Evolutionary conservation across 2,888 invertebrate species (phyloP).

Genomic region (Neria commutata): DNA sequence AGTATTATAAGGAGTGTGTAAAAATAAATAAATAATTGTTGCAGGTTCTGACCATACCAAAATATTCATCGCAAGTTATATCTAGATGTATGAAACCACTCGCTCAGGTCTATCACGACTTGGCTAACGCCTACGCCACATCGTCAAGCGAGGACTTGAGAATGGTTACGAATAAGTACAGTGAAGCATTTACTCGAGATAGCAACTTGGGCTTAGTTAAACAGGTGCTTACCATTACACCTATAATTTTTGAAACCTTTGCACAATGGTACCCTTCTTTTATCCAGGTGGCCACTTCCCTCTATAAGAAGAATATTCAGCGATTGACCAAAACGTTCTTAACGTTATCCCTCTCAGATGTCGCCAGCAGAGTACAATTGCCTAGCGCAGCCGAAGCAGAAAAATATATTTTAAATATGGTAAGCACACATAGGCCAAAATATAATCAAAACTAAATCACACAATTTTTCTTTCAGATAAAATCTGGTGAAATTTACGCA

Average conservation of each 20-base stretch:
- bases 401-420: constrained; percentile 93
- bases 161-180: constrained; percentile 75
- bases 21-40: not conserved
- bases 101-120: constrained; percentile 86
- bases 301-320: constrained; percentile 96
- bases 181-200: constrained; percentile 80
- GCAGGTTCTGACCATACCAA: constrained; percentile 74
- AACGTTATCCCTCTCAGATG: constrained; percentile 75
- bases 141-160: constrained; percentile 76
- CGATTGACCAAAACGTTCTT: constrained; percentile 82
- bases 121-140: constrained; percentile 80
- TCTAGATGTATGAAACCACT: constrained; percentile 83
- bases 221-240: constrained; percentile 64
- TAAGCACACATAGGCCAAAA: constrained; percentile 61
- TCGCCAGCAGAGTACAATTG: constrained; percentile 82
- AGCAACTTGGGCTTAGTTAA: constrained; percentile 80
- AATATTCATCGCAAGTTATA: constrained; percentile 91
- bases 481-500: constrained; percentile 95
- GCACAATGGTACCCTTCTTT: not conserved
- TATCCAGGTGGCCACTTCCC: constrained; percentile 78
- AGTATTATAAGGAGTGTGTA: constrained; percentile 8
- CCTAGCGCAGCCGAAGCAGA: constrained; percentile 88
- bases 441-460: constrained; percentile 2
- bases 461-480: constrained; percentile 72
- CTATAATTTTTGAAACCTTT: not conserved